Evolutionary conservation across 2,888 invertebrate genomes (phyloP), one percentile per base, ranked within the genome.

Genomic region (Salpingus planirostris): DNA sequence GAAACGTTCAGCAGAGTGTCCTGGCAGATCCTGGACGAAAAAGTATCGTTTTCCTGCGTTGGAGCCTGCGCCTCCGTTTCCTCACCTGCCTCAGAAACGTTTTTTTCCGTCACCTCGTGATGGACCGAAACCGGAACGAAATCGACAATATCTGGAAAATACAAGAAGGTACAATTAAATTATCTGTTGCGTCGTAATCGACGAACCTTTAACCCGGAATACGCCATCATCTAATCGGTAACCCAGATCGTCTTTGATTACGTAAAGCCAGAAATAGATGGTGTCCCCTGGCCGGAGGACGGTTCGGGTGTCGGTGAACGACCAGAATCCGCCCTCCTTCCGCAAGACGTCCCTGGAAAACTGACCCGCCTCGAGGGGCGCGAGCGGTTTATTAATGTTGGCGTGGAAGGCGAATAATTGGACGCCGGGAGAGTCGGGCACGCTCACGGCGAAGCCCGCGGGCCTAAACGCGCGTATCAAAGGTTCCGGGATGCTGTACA

Each of bases 351-450:
- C 61, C 24, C 36, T 44, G 3, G 58, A 52, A 22, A 60, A 47
- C 13, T 53, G 42, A 2, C 63, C 64, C 2, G 55, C 53, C 23
- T 55, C 56, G 22, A 55, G 32, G 7, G 45, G 44, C n/a, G 47
- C 31, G 46, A 64, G 46, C 13, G 50, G 48, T 31, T 46, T 43
- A 40, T 68, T 68, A 10, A 67, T 36, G 27, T 66, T 66, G 3
- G 60, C 67, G 40, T 69, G 65, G 42, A 68, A 66, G 1, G 64
- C 63, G 42, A 68, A 66, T 28, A 65, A 39, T 28, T 53, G 43
- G 1, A 68, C 38, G 6, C 64, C 67, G 2, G 47, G 36, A 36
- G 52, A 52, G 34, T 67, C 63, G 10, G 64, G 63, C 40, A 68
- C 64, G 23, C 62, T 64, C 10, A 66, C 55, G 28, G 56, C 47